phyloP scores from a whole-genome alignment of 2,797 vertebrate species.

The Syngnathus acus region DNA sequence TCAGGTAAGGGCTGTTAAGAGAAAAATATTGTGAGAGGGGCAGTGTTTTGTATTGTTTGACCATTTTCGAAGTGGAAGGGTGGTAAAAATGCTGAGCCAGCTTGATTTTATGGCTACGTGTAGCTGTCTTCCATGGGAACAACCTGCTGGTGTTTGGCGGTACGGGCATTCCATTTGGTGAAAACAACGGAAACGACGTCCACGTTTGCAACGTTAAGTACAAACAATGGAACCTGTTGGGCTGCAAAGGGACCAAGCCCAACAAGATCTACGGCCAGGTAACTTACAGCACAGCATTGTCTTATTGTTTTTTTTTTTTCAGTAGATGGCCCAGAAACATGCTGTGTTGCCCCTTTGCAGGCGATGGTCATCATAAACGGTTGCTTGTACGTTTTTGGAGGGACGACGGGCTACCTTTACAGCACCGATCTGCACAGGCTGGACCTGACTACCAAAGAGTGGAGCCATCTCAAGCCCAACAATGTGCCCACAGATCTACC shows the following conservation, averaged over 20 bases:
- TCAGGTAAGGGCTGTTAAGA: conserved; percentile 66
- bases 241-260: conserved; percentile 91
- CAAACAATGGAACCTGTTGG: conserved; percentile 90
- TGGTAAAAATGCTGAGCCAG: not conserved
- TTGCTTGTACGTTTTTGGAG: conserved; percentile 93
- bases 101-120: not conserved
- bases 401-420: conserved; percentile 95
- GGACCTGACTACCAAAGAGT: conserved; percentile 89
- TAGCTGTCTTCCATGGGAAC: conserved; percentile 91
- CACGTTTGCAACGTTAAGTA: conserved; percentile 95
- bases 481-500: conserved; percentile 86
- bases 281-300: conserved; percentile 1
- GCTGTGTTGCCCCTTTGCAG: conserved; percentile 31
- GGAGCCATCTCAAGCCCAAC: conserved; percentile 92
- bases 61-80: too few species aligned
- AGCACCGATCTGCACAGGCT: conserved; percentile 93
- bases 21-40: not conserved
- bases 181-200: conserved; percentile 94
- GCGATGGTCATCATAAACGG: conserved; percentile 87
- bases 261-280: conserved; percentile 97
- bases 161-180: conserved; percentile 93
- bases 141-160: conserved; percentile 97
- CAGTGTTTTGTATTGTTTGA: too few species aligned
- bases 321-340: not conserved
- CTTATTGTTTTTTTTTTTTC: too few species aligned